Evolutionary conservation across 2,888 invertebrate species (phyloP), one percentile per base, ranked within the genome.

Genomic region (Polia nebulosa): DNA sequence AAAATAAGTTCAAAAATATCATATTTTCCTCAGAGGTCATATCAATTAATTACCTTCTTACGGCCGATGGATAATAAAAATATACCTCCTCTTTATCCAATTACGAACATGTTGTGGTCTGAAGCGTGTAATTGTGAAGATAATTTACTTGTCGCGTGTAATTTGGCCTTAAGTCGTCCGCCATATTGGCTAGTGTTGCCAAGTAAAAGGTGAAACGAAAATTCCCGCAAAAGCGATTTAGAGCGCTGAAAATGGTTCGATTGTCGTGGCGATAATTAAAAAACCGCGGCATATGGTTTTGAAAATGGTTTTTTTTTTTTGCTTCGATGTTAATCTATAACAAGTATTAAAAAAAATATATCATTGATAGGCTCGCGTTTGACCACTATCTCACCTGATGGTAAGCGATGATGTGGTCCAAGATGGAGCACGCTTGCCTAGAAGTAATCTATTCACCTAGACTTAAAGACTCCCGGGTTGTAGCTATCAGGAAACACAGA

Each of bases 121-220:
- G 32, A 13, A 83, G 49, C 80, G 76, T 83, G 78, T 88, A 89
- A 89, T 87, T 88, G 86, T 84, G 60, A 53, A 68, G 66, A 85
- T 87, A 88, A 89, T 90, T 90, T 88, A 80, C 83, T 74, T 85
- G 89, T 90, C 88, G 89, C 89, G 82, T 89, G 89, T 88, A 80
- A 68, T 71, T 70, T 67, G 20, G 52, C 76, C 59, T 60, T 71
- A 68, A 71, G 41, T 44, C 32, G 47, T 62, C 17, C 36, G 65
- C 57, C 59, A 72, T 81, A 80, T 80, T 68, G 66, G 65, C 27
- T 60, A 77, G 62, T 76, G 55, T 45, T 76, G 51, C 63, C 53
- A 69, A n/a, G 41, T 1, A 45, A 76, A 76, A 52, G 45, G 39
- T 53, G 44, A 52, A 47, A 9, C 29, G 32, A 41, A 55, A 78